Evolutionary conservation across 2,888 invertebrate species (phyloP).

Genomic region (Cetonia aurata): DNA sequence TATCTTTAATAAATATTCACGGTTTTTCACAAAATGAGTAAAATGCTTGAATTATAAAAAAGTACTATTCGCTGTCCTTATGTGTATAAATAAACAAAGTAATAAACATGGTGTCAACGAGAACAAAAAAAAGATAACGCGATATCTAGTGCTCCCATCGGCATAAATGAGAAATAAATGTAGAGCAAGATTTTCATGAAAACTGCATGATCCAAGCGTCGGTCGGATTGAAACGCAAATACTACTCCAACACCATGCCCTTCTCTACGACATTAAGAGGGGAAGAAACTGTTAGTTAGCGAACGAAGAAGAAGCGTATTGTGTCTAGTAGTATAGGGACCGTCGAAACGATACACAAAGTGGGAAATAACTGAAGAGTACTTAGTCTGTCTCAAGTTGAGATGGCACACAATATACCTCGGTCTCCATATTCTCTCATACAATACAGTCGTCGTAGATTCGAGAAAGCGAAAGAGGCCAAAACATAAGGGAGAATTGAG

Average conservation of each 20-base stretch:
- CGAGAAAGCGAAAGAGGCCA: slow-evolving; percentile 38
- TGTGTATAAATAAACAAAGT: too few relatives aligned
- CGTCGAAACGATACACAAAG: slow-evolving; percentile 13
- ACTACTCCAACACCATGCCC: background rate
- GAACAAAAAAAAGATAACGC: too few relatives aligned
- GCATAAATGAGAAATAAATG: background rate
- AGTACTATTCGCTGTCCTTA: too few relatives aligned
- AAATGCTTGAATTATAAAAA: too few relatives aligned
- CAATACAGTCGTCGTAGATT: slow-evolving; percentile 34
- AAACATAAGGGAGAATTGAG: slow-evolving; percentile 46
- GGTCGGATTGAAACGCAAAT: background rate
- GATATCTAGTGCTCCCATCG: too few relatives aligned
- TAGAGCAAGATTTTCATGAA: background rate
- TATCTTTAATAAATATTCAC: too few relatives aligned
- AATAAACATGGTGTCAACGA: too few relatives aligned
- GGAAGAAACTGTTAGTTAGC: slow-evolving; percentile 9
- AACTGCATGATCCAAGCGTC: background rate
- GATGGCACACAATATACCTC: slow-evolving; percentile 33
- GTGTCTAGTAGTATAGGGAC: slow-evolving; percentile 2
- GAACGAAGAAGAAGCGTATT: slow-evolving; percentile 6
- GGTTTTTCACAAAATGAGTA: too few relatives aligned
- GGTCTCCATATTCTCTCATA: slow-evolving; percentile 12
- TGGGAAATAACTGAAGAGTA: slow-evolving; percentile 36
- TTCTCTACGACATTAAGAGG: background rate
- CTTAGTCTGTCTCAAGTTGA: slow-evolving; percentile 41